Evolutionary conservation across 2,113 vertebrate genomes (phyloP).

Genomic region (Castor canadensis): DNA sequence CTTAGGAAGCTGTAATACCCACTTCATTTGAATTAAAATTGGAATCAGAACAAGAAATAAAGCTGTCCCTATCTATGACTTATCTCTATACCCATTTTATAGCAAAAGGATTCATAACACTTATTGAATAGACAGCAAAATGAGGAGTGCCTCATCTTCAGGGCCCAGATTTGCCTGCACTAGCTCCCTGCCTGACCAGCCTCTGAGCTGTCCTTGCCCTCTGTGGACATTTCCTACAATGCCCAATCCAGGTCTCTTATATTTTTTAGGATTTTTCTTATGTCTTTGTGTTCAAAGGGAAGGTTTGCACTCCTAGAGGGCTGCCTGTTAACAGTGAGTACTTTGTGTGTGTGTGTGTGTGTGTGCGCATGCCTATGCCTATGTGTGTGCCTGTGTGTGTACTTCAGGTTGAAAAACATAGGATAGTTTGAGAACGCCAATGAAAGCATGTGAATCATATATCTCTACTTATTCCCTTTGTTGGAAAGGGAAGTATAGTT

Average conservation of each 20-base stretch:
- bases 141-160: not conserved
- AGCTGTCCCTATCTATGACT: not conserved
- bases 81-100: constrained; percentile 12
- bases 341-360: no score
- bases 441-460: not conserved
- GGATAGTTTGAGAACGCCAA: not conserved
- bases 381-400: no score
- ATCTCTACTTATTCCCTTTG: not conserved
- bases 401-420: not conserved
- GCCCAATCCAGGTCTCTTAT: not conserved
- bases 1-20: not conserved
- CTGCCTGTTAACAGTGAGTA: not conserved
- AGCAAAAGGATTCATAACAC: not conserved
- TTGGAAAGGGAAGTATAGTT: not conserved
- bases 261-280: not conserved
- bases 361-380: no score
- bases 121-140: not conserved
- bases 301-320: not conserved
- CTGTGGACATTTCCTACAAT: not conserved
- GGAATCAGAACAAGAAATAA: not conserved
- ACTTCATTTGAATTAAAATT: not conserved
- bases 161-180: fast-evolving
- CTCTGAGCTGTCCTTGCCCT: not conserved
- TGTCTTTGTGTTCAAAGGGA: not conserved
- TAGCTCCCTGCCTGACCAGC: not conserved